Base-by-base conservation (phyloP, 2,888 invertebrate species). In the Stegophylla sp. region DNA sequence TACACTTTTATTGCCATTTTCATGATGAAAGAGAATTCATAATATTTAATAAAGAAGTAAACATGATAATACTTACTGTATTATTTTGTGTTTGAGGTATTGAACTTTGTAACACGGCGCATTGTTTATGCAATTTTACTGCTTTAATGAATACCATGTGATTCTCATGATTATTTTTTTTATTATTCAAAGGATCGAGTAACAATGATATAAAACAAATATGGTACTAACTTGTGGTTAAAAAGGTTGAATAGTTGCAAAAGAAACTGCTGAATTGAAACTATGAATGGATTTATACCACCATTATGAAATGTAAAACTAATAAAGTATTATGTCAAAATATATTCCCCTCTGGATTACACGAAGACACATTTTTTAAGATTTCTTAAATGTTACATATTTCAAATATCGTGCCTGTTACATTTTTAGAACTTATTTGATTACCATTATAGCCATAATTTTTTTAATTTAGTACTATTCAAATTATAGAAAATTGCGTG, bases 251-350 rank as follows among this genome's bases (percentile, higher is more conserved):
- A 12, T 48, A 69, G 13, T 69, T 28, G 48, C 28, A 28, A 69
- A n/a, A 51, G 48, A 51, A 72, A 23, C 15, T 43, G 15, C 13
- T 13, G 45, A 73, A 43, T 28, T 43, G 43, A 45, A 73, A 73
- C n/a, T 73, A 73, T n/a, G 61, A 45, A 73, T 73, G 59, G 61
- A 73, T 45, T 73, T 73, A 59, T 26, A 73, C 61, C 61, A 61
- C 20, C 45, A 61, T 61, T 48, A 45, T 45, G 59, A 45, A 61
- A 73, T 23, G 26, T 45, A 59, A 45, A 45, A 73, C 28, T n/a
- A 45, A 26, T 45, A 13, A n/a, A 61, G 45, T 59, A 61, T 13
- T 73, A 61, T 20, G 45, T 28, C 15, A 61, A 61, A 73, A 56
- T 45, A 61, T n/a, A 73, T 73, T 73, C 45, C 73, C 73, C 61